Conservation (phyloP, 2,888 invertebrate genomes). For the Scrobipalpa atriplicella region DNA sequence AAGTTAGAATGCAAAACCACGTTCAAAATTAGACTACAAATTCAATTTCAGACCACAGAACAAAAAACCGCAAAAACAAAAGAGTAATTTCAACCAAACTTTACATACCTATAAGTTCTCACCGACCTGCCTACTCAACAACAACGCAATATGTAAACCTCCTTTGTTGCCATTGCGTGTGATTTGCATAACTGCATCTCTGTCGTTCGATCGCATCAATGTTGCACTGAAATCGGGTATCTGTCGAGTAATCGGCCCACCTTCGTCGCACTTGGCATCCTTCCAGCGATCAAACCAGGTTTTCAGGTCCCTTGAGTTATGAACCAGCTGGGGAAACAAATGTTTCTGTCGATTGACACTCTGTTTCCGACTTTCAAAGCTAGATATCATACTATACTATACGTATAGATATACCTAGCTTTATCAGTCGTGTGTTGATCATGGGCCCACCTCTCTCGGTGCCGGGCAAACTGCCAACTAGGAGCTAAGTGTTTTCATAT, state of each 20-base stretch:
- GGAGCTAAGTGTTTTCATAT: constrained; percentile 13
- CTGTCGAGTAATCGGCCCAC: constrained; percentile 12
- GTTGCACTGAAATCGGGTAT: not conserved
- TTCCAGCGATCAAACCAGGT: constrained; percentile 41
- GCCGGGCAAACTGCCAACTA: not conserved
- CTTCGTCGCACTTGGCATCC: constrained; percentile 54
- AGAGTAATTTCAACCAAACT: not conserved
- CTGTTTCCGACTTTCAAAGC: not conserved
- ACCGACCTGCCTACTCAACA: not conserved
- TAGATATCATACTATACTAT: not conserved
- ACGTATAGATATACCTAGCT: not conserved
- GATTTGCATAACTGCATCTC: not conserved
- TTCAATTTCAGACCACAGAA: no score
- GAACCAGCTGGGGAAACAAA: not conserved
- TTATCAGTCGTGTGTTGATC: not conserved
- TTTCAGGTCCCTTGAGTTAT: not conserved
- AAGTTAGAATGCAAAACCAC: no score
- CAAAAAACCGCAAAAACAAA: not conserved
- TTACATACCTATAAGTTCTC: not conserved
- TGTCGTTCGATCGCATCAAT: not conserved
- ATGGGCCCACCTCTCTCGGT: not conserved
- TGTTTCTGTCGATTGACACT: constrained; percentile 1
- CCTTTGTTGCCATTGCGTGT: not conserved
- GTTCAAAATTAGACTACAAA: no score
- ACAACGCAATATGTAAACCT: not conserved